Conservation (phyloP, 2,797 vertebrate genomes). For the Sparus aurata region DNA sequence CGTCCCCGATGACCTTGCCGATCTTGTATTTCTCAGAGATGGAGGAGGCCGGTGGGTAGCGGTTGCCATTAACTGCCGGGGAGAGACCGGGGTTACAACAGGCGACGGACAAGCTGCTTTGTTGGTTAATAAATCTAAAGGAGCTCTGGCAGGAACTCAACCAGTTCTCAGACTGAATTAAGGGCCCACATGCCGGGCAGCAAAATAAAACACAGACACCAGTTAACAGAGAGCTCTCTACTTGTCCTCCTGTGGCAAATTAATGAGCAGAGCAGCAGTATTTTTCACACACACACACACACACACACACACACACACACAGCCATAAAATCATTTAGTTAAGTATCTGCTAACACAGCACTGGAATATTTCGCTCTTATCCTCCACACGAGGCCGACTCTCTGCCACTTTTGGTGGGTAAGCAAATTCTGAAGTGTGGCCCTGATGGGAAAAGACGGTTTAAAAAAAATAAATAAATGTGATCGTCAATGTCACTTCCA, state of each 20-base stretch:
- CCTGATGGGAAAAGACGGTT: conserved; percentile 19
- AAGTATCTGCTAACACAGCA: conserved; percentile 35
- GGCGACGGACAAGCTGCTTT: background rate
- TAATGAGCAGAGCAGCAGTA: background rate
- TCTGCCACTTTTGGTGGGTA: background rate
- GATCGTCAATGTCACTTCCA: conserved; percentile 3
- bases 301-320: background rate
- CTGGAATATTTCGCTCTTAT: conserved; percentile 1
- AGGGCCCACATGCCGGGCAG: conserved; percentile 18
- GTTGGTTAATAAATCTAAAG: background rate
- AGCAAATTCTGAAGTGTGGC: conserved; percentile 33
- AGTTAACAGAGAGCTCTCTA: conserved; percentile 2
- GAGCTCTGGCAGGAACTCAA: conserved; percentile 20
- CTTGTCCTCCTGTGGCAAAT: background rate
- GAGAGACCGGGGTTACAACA: conserved; percentile 29
- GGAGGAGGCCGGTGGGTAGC: conserved; percentile 82
- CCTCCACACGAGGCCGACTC: background rate
- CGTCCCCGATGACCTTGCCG: conserved; percentile 97
- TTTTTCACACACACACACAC: background rate
- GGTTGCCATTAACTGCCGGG: conserved; percentile 92
- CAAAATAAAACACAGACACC: conserved; percentile 22
- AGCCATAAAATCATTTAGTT: conserved; percentile 13
- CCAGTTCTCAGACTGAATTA: conserved; percentile 24
- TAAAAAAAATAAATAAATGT: background rate
- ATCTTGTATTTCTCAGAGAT: conserved; percentile 95